Conservation (phyloP, 2,888 invertebrate species). For the Nomada goodeniana region DNA sequence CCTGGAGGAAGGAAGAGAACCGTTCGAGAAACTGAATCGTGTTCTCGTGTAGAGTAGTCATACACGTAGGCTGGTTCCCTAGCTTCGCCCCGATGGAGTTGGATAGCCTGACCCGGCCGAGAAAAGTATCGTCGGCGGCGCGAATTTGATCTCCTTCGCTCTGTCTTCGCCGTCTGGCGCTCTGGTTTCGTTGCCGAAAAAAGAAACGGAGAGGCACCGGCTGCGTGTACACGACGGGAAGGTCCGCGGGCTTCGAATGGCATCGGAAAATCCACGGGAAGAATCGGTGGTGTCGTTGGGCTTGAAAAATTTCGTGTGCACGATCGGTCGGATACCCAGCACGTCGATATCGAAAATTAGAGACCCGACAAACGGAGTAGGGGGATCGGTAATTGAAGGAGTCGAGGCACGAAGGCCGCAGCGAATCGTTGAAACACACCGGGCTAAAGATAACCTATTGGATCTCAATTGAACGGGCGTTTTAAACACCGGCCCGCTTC, state of each 20-base stretch:
- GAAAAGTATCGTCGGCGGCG: constrained; percentile 22
- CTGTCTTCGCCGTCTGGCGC: background rate
- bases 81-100: constrained; percentile 39
- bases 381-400: background rate
- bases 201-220: background rate
- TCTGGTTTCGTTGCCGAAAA: constrained; percentile 17
- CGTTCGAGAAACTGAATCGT: constrained; percentile 19
- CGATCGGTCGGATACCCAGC: too few species aligned
- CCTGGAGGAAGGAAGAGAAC: background rate
- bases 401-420: background rate
- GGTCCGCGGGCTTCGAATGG: background rate
- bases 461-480: background rate
- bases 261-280: background rate
- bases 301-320: too few species aligned
- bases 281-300: too few species aligned
- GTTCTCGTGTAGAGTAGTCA: background rate
- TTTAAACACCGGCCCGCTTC: background rate
- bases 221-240: background rate
- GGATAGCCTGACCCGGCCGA: constrained; percentile 34
- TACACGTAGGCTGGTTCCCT: background rate
- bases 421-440: background rate
- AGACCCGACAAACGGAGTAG: background rate
- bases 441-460: background rate
- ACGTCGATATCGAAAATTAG: background rate
- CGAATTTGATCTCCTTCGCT: constrained; percentile 30